Conservation (phyloP, 2,888 invertebrate genomes). For the Drosophila dives region DNA sequence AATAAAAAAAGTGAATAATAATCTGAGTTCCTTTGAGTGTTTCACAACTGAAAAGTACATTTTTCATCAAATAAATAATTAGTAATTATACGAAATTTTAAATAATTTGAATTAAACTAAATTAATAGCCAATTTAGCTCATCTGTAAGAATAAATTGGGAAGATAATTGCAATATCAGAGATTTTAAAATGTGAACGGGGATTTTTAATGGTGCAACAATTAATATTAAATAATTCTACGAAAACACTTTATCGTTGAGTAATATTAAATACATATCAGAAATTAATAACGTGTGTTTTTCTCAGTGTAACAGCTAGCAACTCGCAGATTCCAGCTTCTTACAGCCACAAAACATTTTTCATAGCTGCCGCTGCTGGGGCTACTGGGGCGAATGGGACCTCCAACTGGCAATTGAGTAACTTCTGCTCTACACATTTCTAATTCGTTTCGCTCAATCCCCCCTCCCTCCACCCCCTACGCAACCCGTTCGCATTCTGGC, state of each 20-base stretch:
- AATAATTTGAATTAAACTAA: neutral
- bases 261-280: too few relatives aligned
- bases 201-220: too few relatives aligned
- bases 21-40: neutral
- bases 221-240: too few relatives aligned
- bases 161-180: too few relatives aligned
- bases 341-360: constrained; percentile 65
- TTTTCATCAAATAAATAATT: neutral
- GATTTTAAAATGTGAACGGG: too few relatives aligned
- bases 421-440: constrained; percentile 80
- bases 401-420: constrained; percentile 71
- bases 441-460: constrained; percentile 64
- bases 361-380: constrained; percentile 37
- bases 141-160: too few relatives aligned
- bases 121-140: too few relatives aligned
- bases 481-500: neutral
- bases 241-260: too few relatives aligned
- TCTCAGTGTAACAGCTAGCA: constrained; percentile 18
- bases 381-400: constrained; percentile 36
- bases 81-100: neutral
- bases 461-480: neutral
- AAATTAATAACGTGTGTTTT: neutral
- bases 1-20: neutral
- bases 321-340: constrained; percentile 39
- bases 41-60: neutral